These are phyloP conservation scores for Oncorhynchus keta DNA, from an alignment of 2,113 vertebrate genomes.

Conservation along the genomic window DNA sequence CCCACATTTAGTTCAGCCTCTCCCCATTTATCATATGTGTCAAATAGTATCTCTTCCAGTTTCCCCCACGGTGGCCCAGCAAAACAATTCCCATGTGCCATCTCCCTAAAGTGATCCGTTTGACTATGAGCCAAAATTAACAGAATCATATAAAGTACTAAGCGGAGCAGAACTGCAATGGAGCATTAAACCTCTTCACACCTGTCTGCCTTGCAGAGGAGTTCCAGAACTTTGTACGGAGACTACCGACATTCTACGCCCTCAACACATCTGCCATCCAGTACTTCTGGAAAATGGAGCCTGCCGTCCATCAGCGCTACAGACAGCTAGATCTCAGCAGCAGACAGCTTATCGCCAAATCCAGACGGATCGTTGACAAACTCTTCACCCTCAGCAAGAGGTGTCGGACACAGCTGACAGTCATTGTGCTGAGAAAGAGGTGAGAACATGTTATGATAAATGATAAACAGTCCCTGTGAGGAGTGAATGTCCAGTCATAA, in stretches of 20 bases:
- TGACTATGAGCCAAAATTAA: constrained; percentile 32
- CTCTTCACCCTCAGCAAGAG: constrained; percentile 81
- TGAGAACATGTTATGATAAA: constrained; percentile 59
- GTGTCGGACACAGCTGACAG: constrained; percentile 74
- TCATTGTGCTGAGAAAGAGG: constrained; percentile 76
- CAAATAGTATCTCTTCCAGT: constrained; percentile 40
- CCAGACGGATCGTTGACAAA: constrained; percentile 70
- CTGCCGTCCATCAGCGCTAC: constrained; percentile 73
- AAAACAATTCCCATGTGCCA: constrained; percentile 6
- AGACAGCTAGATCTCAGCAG: constrained; percentile 73
- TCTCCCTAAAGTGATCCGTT: constrained; percentile 20
- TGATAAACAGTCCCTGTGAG: constrained; percentile 7
- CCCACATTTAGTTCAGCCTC: constrained; percentile 40
- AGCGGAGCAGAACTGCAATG: background rate
- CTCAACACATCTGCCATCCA: constrained; percentile 77
- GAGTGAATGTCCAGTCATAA: background rate
- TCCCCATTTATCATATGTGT: constrained; percentile 40
- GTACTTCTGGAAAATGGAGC: constrained; percentile 78
- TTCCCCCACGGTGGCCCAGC: constrained; percentile 22
- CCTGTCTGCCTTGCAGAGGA: constrained; percentile 68
- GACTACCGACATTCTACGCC: constrained; percentile 76
- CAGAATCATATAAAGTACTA: background rate
- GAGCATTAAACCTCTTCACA: constrained; percentile 8
- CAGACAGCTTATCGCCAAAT: constrained; percentile 73
- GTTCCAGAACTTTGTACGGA: constrained; percentile 78